These are phyloP conservation scores for Epinephelus coioides DNA, from an alignment of 2,797 vertebrate genomes.

Conservation along the genomic window DNA sequence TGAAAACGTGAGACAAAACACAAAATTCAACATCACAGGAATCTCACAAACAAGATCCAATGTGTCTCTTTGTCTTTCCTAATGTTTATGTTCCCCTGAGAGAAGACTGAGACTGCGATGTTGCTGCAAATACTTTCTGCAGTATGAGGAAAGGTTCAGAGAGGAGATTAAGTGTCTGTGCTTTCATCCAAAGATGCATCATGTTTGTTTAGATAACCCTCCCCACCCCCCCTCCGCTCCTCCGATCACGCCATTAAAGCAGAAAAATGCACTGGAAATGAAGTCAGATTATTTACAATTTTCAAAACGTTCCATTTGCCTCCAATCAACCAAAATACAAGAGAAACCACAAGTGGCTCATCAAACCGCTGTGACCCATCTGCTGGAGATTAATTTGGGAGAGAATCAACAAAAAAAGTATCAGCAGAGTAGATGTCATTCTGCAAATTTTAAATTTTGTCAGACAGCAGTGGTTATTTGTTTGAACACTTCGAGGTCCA, in stretches of 20 bases:
- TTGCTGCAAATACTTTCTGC: not conserved
- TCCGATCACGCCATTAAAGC: not conserved
- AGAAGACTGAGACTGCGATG: not conserved
- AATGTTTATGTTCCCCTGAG: not conserved
- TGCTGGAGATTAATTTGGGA: constrained; percentile 9
- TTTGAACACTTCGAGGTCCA: not conserved
- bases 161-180: not conserved
- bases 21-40: not conserved
- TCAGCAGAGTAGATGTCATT: not conserved
- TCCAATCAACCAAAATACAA: constrained; percentile 14
- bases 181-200: constrained; percentile 9
- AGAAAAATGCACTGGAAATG: not conserved
- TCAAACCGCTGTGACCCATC: constrained; percentile 27
- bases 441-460: not conserved
- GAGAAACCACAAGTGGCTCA: constrained; percentile 19
- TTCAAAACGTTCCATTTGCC: constrained; percentile 16
- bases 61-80: not conserved
- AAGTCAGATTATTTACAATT: constrained; percentile 37
- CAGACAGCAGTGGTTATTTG: not conserved
- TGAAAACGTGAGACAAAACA: not conserved
- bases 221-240: not conserved
- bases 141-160: not conserved
- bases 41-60: not conserved
- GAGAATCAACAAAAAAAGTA: not conserved
- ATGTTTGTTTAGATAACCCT: constrained; percentile 6